These are phyloP conservation scores for Ceuthmochares aereus DNA, from an alignment of 2,113 vertebrate species.

Conservation along the genomic window DNA sequence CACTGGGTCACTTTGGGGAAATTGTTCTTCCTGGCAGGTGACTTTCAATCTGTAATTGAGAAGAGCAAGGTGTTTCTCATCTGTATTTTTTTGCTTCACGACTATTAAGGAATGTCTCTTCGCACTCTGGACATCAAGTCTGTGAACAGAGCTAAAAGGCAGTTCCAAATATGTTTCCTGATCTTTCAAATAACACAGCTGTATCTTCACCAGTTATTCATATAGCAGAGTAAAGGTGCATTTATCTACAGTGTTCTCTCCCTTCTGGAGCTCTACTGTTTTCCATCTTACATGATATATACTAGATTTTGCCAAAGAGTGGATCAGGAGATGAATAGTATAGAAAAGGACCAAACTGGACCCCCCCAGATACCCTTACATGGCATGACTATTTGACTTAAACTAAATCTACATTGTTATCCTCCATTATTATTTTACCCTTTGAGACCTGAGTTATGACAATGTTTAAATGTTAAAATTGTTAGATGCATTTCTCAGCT, in stretches of 20 bases:
- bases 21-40: background rate
- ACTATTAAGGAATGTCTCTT: background rate
- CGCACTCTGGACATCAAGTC: background rate
- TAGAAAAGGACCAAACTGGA: background rate
- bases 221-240: background rate
- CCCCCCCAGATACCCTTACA: background rate
- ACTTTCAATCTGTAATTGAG: background rate
- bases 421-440: background rate
- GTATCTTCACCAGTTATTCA: background rate
- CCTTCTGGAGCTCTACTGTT: background rate
- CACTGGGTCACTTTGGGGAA: accelerated
- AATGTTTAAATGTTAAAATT: background rate
- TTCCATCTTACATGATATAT: background rate
- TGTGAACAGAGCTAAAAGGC: background rate
- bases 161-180: background rate
- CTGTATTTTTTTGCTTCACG: background rate
- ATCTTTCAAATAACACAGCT: background rate
- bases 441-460: background rate
- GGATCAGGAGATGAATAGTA: background rate
- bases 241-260: background rate
- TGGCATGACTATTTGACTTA: background rate
- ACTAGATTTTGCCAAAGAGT: background rate
- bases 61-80: background rate
- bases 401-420: background rate
- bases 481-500: background rate